phyloP scores from a whole-genome alignment of 2,797 vertebrate species.

The Garrulus glandarius region DNA sequence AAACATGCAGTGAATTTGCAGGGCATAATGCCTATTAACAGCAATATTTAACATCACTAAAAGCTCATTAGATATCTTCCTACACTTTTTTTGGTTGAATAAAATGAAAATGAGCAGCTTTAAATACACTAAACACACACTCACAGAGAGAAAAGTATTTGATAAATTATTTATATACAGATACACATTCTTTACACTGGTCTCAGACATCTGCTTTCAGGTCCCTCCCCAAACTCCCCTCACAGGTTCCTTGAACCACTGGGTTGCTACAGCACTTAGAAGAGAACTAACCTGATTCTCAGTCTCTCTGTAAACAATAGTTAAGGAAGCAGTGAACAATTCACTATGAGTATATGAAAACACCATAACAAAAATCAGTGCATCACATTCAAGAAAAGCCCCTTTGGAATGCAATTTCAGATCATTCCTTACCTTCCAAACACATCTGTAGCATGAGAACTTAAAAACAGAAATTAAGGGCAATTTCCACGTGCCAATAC shows the following conservation, averaged over 20 bases:
- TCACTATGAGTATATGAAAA: conserved; percentile 70
- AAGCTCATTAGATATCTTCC: conserved; percentile 80
- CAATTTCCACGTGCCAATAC: conserved; percentile 27
- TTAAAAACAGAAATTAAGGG: conserved; percentile 46
- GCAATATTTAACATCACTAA: conserved; percentile 87
- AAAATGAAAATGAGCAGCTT: conserved; percentile 86
- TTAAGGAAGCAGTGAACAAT: conserved; percentile 77
- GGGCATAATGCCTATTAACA: conserved; percentile 88
- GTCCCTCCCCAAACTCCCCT: conserved; percentile 59
- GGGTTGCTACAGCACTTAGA: conserved; percentile 76
- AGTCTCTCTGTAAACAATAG: conserved; percentile 83
- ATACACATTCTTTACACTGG: conserved; percentile 92
- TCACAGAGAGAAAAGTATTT: conserved; percentile 77
- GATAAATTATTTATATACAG: conserved; percentile 90
- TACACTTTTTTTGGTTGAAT: conserved; percentile 79
- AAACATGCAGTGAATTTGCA: conserved; percentile 90
- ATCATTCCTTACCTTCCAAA: conserved; percentile 66
- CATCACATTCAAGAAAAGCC: conserved; percentile 78
- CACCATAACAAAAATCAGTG: conserved; percentile 84
- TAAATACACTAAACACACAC: conserved; percentile 83
- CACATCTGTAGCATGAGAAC: conserved; percentile 57
- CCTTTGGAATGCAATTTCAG: conserved; percentile 65
- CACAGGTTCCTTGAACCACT: conserved; percentile 78
- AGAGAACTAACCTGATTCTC: conserved; percentile 69
- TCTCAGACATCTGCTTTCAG: conserved; percentile 71